Evolutionary conservation across 2,888 invertebrate species (phyloP).

Genomic region (Heliconius hortense): DNA sequence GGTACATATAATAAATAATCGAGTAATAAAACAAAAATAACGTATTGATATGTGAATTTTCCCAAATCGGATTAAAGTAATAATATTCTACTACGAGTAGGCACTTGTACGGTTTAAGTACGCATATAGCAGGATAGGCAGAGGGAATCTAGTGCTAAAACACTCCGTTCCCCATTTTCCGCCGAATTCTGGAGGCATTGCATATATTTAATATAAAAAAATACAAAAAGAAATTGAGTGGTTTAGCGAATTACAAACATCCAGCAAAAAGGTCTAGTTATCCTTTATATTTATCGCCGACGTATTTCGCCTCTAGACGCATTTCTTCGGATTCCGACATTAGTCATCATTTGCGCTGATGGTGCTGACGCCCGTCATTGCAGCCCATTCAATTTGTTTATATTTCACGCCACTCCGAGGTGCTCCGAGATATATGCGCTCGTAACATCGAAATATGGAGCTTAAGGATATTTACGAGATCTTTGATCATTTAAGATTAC

Average conservation of each 20-base stretch:
- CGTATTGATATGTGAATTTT: no score
- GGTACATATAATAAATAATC: no score
- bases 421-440: conserved; percentile 68
- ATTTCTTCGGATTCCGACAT: conserved; percentile 54
- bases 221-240: not conserved
- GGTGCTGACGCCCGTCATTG: conserved; percentile 71
- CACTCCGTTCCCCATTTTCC: no score
- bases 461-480: conserved; percentile 74
- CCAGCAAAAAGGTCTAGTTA: not conserved
- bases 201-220: not conserved
- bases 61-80: not conserved
- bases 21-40: no score
- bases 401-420: conserved; percentile 78
- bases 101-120: not conserved
- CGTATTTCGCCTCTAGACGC: conserved; percentile 37
- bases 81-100: not conserved
- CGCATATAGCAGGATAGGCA: no score
- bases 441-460: conserved; percentile 76
- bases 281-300: conserved; percentile 15
- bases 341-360: conserved; percentile 76
- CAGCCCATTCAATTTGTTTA: conserved; percentile 79
- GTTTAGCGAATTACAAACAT: not conserved
- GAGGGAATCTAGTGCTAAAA: no score
- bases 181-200: no score
- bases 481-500: conserved; percentile 60